Evolutionary conservation across 2,113 vertebrate genomes (phyloP).

Genomic region (Pampusana beccarii): DNA sequence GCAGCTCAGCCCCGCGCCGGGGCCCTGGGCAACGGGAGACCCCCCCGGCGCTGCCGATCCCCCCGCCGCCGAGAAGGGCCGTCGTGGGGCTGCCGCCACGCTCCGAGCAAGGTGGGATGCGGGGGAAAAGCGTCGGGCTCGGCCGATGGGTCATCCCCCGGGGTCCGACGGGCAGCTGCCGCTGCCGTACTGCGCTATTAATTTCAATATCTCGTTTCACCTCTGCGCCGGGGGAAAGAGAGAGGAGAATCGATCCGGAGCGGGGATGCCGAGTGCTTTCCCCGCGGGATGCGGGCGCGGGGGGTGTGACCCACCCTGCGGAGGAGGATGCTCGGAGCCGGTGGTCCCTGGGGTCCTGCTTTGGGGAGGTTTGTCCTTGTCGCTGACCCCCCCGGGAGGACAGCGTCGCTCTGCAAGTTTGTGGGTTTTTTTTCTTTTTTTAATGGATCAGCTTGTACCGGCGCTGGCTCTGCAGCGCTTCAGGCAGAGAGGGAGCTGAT

Average conservation of each 20-base stretch:
- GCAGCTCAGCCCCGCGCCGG: background rate
- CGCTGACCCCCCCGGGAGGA: background rate
- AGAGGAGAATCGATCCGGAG: background rate
- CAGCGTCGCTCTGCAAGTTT: background rate
- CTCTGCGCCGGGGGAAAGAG: background rate
- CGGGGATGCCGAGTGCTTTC: background rate
- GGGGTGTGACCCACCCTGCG: background rate
- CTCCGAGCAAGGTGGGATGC: background rate
- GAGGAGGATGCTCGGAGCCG: background rate
- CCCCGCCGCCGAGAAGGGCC: background rate
- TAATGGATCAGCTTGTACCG: background rate
- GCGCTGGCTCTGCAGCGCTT: background rate
- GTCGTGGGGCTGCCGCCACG: background rate
- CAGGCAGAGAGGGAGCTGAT: background rate
- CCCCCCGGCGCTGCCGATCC: background rate
- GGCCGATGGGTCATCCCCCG: too few species aligned
- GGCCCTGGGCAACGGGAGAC: background rate
- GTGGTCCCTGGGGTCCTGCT: rapidly evolving
- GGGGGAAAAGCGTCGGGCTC: background rate
- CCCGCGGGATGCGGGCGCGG: background rate
- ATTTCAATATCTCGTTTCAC: background rate
- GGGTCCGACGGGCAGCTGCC: too few species aligned
- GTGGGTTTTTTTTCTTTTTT: background rate
- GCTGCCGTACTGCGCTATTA: background rate
- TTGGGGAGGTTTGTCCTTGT: constrained; percentile 39